Evolutionary conservation across 2,888 invertebrate species (phyloP).

Genomic region (Tortrix viridana): DNA sequence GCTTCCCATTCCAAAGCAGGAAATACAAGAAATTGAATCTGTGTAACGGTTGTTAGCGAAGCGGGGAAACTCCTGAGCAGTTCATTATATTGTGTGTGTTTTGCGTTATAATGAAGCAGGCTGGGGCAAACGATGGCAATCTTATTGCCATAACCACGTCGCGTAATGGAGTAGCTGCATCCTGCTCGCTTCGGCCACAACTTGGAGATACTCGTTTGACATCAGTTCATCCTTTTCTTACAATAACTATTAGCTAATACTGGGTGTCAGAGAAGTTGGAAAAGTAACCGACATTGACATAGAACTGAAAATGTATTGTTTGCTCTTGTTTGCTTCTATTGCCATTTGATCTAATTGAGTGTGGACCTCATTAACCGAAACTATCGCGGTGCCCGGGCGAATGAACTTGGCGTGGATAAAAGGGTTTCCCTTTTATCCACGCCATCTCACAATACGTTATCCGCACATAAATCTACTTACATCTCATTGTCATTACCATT

Average conservation of each 20-base stretch:
- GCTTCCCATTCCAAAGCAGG: slow-evolving; percentile 56
- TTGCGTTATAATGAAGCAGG: slow-evolving; percentile 54
- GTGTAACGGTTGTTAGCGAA: slow-evolving; percentile 47
- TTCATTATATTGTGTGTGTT: slow-evolving; percentile 59
- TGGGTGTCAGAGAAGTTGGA: too few species aligned
- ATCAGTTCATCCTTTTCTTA: background rate
- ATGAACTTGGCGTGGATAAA: too few species aligned
- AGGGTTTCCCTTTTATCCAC: too few species aligned
- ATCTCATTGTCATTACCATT: too few species aligned
- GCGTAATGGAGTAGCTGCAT: slow-evolving; percentile 68
- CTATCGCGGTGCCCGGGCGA: too few species aligned
- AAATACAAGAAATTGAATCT: slow-evolving; percentile 62
- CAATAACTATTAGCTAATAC: background rate
- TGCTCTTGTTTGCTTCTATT: too few species aligned
- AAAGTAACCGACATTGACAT: too few species aligned
- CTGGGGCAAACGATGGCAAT: slow-evolving; percentile 61
- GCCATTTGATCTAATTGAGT: too few species aligned
- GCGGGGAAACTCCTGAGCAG: slow-evolving; percentile 56
- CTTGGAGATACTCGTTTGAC: background rate
- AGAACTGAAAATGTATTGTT: too few species aligned
- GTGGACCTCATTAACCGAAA: too few species aligned
- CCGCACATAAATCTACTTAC: too few species aligned
- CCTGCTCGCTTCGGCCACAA: slow-evolving; percentile 27
- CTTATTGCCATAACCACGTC: slow-evolving; percentile 63
- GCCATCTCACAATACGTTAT: too few species aligned